Evolutionary conservation across 2,797 vertebrate species (phyloP).

Genomic region (Erpetoichthys calabaricus): DNA sequence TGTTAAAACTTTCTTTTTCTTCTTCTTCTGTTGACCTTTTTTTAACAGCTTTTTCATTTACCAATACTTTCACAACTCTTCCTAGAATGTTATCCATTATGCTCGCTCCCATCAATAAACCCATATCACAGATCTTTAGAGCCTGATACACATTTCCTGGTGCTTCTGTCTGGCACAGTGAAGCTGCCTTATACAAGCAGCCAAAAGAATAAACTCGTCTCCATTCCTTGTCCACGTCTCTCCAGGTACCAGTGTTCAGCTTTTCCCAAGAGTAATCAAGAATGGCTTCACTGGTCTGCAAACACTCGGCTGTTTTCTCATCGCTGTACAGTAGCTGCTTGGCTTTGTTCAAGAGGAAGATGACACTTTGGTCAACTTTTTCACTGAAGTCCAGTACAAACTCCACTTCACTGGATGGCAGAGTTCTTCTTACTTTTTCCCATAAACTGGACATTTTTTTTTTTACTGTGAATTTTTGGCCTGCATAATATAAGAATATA

Average conservation of each 20-base stretch:
- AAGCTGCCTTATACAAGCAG: conserved; percentile 67
- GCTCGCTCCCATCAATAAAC: conserved; percentile 68
- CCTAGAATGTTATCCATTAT: conserved; percentile 58
- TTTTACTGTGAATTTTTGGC: neutral
- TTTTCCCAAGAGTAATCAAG: conserved; percentile 77
- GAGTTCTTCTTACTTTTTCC: conserved; percentile 35
- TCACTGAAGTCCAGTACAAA: conserved; percentile 46
- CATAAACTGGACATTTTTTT: conserved; percentile 23
- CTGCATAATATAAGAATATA: too few relatives aligned
- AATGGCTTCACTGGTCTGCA: conserved; percentile 46
- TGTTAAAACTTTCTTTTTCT: conserved; percentile 19
- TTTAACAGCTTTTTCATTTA: conserved; percentile 25
- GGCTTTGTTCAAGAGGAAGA: conserved; percentile 37
- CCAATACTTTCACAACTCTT: conserved; percentile 45
- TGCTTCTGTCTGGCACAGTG: conserved; percentile 38
- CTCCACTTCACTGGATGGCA: conserved; percentile 44
- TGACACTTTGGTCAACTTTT: conserved; percentile 44
- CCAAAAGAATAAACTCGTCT: conserved; percentile 65
- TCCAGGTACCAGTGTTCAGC: conserved; percentile 73
- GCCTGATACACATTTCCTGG: conserved; percentile 31
- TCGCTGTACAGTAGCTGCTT: conserved; percentile 41
- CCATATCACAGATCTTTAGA: conserved; percentile 68
- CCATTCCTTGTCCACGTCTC: conserved; percentile 70
- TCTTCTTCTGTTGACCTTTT: conserved; percentile 15
- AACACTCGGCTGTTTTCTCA: conserved; percentile 8